These are phyloP conservation scores for Aplidium turbinatum DNA, from an alignment of 23 tunicate species.

Conservation along the genomic window DNA sequence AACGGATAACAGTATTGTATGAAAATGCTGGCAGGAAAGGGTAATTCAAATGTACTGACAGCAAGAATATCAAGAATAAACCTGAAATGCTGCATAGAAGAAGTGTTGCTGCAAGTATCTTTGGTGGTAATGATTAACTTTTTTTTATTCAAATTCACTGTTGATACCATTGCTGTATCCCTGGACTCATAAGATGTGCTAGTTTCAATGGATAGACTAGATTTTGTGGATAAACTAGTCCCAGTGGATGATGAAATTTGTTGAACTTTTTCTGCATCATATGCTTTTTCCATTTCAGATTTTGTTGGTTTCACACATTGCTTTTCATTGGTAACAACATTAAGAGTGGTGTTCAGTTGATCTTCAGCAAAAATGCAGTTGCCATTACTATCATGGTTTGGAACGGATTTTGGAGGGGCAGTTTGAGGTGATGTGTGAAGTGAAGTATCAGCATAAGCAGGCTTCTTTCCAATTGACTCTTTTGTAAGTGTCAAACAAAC, in stretches of 20 bases:
- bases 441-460: neutral
- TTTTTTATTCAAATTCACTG: constrained; percentile 12
- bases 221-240: constrained; percentile 9
- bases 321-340: too few species aligned
- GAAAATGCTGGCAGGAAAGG: constrained; percentile 56
- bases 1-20: constrained; percentile 94
- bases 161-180: too few species aligned
- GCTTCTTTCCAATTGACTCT: constrained; percentile 37
- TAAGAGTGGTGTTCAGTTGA: too few species aligned
- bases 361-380: too few species aligned
- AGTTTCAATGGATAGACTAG: too few species aligned
- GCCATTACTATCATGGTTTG: too few species aligned
- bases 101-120: constrained; percentile 70
- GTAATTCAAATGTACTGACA: constrained; percentile 50
- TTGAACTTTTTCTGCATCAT: constrained; percentile 78
- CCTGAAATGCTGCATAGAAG: constrained; percentile 64
- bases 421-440: constrained; percentile 23
- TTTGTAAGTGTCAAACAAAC: constrained; percentile 52
- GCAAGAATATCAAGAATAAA: constrained; percentile 74
- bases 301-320: too few species aligned
- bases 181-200: too few species aligned
- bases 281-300: neutral
- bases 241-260: constrained; percentile 33
- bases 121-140: constrained; percentile 69
- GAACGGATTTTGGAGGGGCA: constrained; percentile 67